phyloP scores from a whole-genome alignment of 64 coral and sea anemone species.

The Catalaphyllia jardinei region DNA sequence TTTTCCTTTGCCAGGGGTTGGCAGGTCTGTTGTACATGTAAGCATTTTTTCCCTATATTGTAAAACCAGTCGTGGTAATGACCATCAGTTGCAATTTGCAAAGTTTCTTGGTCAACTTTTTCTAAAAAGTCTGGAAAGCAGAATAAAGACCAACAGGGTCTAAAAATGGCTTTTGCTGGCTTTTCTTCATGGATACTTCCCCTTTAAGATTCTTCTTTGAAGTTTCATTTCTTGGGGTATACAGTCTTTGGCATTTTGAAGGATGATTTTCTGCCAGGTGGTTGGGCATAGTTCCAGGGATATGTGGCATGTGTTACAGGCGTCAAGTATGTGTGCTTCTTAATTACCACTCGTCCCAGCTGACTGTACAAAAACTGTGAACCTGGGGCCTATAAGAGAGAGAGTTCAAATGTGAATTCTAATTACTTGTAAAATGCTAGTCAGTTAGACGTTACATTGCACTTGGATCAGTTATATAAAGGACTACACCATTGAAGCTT shows the following conservation, averaged over 20 bases:
- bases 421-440: too few species aligned
- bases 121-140: too few species aligned
- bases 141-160: too few species aligned
- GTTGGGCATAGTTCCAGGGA: conserved; percentile 83
- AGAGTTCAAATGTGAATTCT: background rate
- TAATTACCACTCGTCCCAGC: conserved; percentile 78
- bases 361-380: conserved; percentile 84
- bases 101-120: too few species aligned
- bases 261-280: conserved; percentile 65
- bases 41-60: too few species aligned
- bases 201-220: background rate
- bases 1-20: too few species aligned
- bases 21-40: too few species aligned
- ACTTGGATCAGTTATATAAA: too few species aligned
- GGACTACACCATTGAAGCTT: too few species aligned
- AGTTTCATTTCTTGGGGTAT: conserved; percentile 59
- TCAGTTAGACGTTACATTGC: too few species aligned
- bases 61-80: too few species aligned
- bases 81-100: too few species aligned
- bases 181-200: background rate
- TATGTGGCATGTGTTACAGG: conserved; percentile 85
- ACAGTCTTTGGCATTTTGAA: conserved; percentile 86
- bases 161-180: background rate
- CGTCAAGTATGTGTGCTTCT: conserved; percentile 79
- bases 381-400: conserved; percentile 40